phyloP scores from a whole-genome alignment of 1,140 invertebrate genomes.

The Procambarus virginalis region DNA sequence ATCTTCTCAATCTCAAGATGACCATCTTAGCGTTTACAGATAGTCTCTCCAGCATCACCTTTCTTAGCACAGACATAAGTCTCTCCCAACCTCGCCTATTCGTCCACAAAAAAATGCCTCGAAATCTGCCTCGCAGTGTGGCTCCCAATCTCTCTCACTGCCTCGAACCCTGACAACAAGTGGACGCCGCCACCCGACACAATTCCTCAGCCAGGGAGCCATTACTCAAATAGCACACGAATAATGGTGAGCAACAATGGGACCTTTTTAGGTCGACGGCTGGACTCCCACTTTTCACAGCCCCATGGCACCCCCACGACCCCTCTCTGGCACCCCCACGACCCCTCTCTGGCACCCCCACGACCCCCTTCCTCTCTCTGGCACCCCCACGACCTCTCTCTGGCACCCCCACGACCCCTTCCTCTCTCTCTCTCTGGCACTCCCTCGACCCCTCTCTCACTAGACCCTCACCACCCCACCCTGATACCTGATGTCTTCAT shows the following conservation, averaged over 20 bases:
- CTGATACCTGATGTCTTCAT: neutral
- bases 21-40: no score
- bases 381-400: neutral
- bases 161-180: neutral
- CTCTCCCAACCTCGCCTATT: no score
- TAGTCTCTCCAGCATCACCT: no score
- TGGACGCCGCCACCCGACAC: neutral
- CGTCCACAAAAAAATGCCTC: no score
- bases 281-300: neutral
- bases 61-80: no score
- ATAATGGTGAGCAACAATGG: neutral
- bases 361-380: neutral
- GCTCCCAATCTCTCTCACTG: neutral
- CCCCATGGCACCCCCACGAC: neutral
- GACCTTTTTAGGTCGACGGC: no score
- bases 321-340: neutral
- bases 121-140: neutral
- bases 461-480: neutral
- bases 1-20: no score
- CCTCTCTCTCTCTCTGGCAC: neutral
- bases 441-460: neutral
- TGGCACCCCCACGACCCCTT: neutral
- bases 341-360: neutral
- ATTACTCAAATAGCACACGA: neutral
- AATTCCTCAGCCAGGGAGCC: neutral